Evolutionary conservation across 2,888 invertebrate species (phyloP).

Genomic region (Cataglyphis rosenhaueri): DNA sequence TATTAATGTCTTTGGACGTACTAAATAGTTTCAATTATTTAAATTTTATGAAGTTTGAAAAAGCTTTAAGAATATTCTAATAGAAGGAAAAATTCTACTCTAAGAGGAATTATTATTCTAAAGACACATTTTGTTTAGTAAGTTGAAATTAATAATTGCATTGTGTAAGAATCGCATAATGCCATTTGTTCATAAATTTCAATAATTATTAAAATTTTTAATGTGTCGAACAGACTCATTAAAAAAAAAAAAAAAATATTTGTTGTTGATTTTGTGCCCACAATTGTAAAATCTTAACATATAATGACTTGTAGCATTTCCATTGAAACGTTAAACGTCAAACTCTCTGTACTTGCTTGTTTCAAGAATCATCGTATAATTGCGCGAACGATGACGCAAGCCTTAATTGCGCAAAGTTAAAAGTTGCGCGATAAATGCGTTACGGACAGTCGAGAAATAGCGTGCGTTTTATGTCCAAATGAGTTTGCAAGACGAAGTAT

Average conservation of each 20-base stretch:
- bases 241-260: conserved; percentile 14
- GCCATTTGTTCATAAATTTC: not conserved
- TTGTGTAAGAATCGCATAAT: not conserved
- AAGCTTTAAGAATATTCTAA: not conserved
- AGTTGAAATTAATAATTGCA: not conserved
- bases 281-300: not conserved
- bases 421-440: conserved; percentile 52
- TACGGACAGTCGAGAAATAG: conserved; percentile 27
- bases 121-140: no score
- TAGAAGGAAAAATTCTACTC: not conserved
- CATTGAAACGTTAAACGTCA: conserved; percentile 25
- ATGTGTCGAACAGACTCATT: not conserved
- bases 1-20: not conserved
- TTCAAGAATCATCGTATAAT: conserved; percentile 21
- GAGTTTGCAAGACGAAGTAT: conserved; percentile 26
- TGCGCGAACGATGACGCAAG: conserved; percentile 53
- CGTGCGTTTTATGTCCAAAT: conserved; percentile 46
- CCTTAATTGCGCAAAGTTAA: conserved; percentile 64
- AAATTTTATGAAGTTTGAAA: not conserved
- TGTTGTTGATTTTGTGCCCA: not conserved
- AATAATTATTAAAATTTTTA: not conserved
- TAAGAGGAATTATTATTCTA: not conserved
- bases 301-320: not conserved
- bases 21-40: conserved; percentile 21
- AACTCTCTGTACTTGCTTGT: conserved; percentile 36